Conservation (phyloP, 2,113 vertebrate genomes). For the Anarrhichthys ocellatus region DNA sequence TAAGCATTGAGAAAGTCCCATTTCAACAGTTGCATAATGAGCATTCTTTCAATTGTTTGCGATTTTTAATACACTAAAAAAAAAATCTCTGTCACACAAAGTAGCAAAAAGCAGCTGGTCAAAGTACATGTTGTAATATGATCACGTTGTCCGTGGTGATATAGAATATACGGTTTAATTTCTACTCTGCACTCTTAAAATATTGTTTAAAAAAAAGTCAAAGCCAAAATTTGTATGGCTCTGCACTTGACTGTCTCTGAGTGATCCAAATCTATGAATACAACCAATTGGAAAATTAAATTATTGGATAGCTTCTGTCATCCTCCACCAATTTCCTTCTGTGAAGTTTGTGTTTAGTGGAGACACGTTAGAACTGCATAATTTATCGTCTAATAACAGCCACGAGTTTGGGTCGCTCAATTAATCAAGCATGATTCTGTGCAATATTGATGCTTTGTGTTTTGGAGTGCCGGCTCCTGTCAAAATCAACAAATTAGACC, state of each 20-base stretch:
- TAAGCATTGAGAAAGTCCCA: conserved; percentile 78
- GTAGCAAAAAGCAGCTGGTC: neutral
- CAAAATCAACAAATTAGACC: conserved; percentile 25
- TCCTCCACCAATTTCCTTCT: neutral
- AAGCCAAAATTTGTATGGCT: neutral
- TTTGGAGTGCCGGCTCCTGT: neutral
- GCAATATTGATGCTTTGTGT: neutral
- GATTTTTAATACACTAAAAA: neutral
- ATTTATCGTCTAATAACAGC: conserved; percentile 2
- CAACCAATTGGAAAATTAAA: conserved; percentile 8
- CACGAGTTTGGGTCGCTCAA: conserved; percentile 6
- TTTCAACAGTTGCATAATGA: neutral
- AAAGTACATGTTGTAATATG: neutral
- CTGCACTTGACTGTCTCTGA: neutral
- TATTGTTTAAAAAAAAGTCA: neutral
- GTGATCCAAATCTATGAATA: neutral
- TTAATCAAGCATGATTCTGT: conserved; percentile 21
- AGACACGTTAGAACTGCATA: neutral
- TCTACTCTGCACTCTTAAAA: neutral
- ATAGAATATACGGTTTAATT: neutral
- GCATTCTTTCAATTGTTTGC: neutral
- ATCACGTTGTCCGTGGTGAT: neutral
- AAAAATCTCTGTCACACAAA: neutral
- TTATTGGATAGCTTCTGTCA: neutral
- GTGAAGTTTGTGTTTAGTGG: neutral